Conservation (phyloP, 2,888 invertebrate genomes). For the Branchinecta sandiegonensis region DNA sequence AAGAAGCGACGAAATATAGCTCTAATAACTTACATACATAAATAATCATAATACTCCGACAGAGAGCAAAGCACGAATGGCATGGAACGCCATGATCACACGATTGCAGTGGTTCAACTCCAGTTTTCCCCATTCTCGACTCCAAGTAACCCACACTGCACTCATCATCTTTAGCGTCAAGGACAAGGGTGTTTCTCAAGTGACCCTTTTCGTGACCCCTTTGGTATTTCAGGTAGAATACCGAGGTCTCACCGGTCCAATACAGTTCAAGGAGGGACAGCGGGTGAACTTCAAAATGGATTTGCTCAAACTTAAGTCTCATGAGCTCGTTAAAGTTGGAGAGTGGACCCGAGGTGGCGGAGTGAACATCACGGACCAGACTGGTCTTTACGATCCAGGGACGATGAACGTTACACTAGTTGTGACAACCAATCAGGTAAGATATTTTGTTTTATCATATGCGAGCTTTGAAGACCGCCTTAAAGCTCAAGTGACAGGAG, state of each 20-base stretch:
- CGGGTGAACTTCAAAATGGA: conserved; percentile 59
- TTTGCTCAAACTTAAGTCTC: conserved; percentile 54
- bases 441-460: conserved; percentile 28
- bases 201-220: neutral
- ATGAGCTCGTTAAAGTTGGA: conserved; percentile 56
- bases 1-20: no score
- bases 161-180: conserved; percentile 2
- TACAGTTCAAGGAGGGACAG: conserved; percentile 62
- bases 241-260: conserved; percentile 62
- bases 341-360: conserved; percentile 54
- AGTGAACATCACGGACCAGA: conserved; percentile 53
- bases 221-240: conserved; percentile 48
- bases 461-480: no score
- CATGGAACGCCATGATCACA: no score
- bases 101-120: no score
- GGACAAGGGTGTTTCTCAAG: conserved; percentile 18
- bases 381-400: conserved; percentile 55
- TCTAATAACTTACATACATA: no score
- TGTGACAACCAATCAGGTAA: conserved; percentile 59
- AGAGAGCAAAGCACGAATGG: no score
- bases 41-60: no score
- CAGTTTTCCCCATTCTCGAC: no score
- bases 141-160: no score
- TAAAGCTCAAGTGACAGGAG: no score
- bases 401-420: conserved; percentile 57